Evolutionary conservation across 1,140 invertebrate genomes (phyloP).

Genomic region (Aporrectodea caliginosa): DNA sequence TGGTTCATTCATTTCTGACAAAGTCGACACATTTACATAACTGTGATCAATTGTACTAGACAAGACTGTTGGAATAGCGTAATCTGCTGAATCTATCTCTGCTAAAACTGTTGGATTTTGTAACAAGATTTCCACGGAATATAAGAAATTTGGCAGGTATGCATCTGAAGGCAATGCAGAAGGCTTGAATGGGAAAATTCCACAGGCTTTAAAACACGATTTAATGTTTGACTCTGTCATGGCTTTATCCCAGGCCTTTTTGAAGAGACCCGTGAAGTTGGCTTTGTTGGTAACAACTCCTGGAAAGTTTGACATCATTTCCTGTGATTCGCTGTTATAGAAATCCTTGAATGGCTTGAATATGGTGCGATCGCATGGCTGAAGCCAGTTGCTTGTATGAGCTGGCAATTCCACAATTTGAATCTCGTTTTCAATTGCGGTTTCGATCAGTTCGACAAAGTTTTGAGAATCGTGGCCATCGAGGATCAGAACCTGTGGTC

Average conservation of each 20-base stretch:
- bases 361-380: slow-evolving; percentile 61
- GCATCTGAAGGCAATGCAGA: not conserved
- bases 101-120: no score
- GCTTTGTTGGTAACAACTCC: not conserved
- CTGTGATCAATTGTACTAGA: no score
- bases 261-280: not conserved
- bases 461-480: slow-evolving; percentile 32
- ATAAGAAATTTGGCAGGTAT: not conserved
- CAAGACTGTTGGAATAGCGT: no score
- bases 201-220: not conserved
- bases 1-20: no score
- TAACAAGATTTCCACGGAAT: no score
- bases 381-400: slow-evolving; percentile 30
- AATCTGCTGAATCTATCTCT: no score
- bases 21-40: no score
- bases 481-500: slow-evolving; percentile 29
- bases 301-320: no score
- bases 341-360: slow-evolving; percentile 3
- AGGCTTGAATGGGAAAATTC: not conserved
- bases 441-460: slow-evolving; percentile 30
- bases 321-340: no score
- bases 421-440: slow-evolving; percentile 24
- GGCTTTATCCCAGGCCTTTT: not conserved
- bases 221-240: not conserved
- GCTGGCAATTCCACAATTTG: slow-evolving; percentile 29